Percentiles rank a stretch among this genome's conserved stretches.
These are phyloP conservation scores for Tyrophagus putrescentiae DNA, from an alignment of 1,140 invertebrate genomes.

Conservation along the genomic window DNA sequence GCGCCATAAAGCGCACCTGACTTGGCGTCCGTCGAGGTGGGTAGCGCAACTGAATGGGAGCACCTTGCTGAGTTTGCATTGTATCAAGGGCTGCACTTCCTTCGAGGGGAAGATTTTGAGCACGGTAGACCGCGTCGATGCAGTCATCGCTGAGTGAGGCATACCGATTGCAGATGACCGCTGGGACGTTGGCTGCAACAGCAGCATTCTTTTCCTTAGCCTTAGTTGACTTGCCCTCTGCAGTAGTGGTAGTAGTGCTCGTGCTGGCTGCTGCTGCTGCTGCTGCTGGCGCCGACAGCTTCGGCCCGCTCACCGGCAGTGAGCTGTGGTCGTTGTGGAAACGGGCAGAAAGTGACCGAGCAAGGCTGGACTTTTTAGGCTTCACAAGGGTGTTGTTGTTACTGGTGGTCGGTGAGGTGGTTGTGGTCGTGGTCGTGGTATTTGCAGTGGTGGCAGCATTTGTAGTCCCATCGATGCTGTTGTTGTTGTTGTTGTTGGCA, in stretches of 20 bases:
- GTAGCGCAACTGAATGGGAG: background rate
- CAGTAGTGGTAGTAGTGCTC: background rate
- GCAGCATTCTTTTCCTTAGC: background rate
- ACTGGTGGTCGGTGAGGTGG: too few relatives aligned
- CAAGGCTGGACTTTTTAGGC: background rate
- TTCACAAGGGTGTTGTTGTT: too few relatives aligned
- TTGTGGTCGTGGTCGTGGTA: too few relatives aligned
- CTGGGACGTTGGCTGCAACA: background rate
- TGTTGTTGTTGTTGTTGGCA: too few relatives aligned
- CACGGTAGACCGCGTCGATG: conserved; percentile 1
- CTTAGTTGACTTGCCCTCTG: background rate
- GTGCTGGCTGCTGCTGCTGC: background rate
- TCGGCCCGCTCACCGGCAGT: background rate
- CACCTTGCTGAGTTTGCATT: too few relatives aligned
- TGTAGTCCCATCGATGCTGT: too few relatives aligned
- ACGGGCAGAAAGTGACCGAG: background rate
- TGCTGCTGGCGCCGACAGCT: background rate
- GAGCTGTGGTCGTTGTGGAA: background rate
- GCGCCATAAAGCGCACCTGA: background rate
- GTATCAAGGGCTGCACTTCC: too few relatives aligned
- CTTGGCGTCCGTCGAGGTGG: conserved; percentile 5
- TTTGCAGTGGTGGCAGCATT: too few relatives aligned
- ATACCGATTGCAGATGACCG: conserved; percentile 27
- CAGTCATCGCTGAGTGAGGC: conserved; percentile 24
- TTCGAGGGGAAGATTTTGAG: too few relatives aligned